Evolutionary conservation across 2,113 vertebrate species (phyloP).

Genomic region (Nanorana parkeri): DNA sequence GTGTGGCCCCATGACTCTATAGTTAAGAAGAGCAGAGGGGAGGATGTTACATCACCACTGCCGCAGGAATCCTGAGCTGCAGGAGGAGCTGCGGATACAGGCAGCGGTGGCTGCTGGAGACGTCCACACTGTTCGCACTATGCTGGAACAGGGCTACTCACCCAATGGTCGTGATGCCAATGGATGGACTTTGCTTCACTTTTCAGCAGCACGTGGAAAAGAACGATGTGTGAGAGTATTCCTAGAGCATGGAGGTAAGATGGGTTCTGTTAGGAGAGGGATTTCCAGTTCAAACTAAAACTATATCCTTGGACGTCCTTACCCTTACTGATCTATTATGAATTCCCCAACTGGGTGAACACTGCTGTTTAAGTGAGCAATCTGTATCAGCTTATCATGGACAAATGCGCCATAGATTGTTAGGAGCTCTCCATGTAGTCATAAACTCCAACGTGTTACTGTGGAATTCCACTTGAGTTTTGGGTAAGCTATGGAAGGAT

Average conservation of each 20-base stretch:
- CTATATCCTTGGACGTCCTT: background rate
- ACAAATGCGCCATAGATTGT: too few species aligned
- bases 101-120: constrained; percentile 94
- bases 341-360: too few species aligned
- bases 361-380: too few species aligned
- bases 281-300: background rate
- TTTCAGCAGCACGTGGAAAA: constrained; percentile 95
- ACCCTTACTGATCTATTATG: too few species aligned
- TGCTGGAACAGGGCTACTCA: constrained; percentile 96
- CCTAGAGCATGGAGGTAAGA: constrained; percentile 96
- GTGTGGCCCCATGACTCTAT: constrained; percentile 75
- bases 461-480: too few species aligned
- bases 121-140: constrained; percentile 94
- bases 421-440: too few species aligned
- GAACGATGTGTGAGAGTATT: constrained; percentile 96
- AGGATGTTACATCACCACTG: constrained; percentile 99
- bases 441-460: too few species aligned
- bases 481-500: too few species aligned
- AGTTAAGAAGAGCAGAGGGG: constrained; percentile 76
- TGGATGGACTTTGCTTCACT: constrained; percentile 97
- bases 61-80: constrained; percentile 94
- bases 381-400: too few species aligned
- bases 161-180: constrained; percentile 96
- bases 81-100: constrained; percentile 98
- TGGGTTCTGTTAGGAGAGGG: background rate